Percentiles rank a stretch among this genome's conserved stretches.
Evolutionary conservation across 2,888 invertebrate genomes (phyloP).

Genomic region (Pycnomerus fuliginosus): DNA sequence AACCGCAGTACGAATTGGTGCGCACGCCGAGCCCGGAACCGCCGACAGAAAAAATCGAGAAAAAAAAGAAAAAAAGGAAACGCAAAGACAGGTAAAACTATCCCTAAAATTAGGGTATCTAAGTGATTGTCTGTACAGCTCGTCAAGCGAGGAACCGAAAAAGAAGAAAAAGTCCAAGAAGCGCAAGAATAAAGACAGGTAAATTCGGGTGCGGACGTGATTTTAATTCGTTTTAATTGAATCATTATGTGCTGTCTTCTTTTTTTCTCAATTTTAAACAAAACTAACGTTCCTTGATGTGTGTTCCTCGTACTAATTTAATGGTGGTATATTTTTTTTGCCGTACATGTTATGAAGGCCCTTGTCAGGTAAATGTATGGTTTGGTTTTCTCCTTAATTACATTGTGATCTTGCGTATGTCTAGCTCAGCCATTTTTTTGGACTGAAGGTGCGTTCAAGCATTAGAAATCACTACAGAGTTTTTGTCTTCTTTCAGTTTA

Average conservation of each 20-base stretch:
- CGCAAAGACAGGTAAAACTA: conserved; percentile 68
- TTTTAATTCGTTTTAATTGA: conserved; percentile 3
- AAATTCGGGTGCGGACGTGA: conserved; percentile 48
- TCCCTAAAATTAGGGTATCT: too few relatives aligned
- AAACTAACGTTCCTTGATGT: conserved; percentile 18
- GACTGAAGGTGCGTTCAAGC: conserved; percentile 50
- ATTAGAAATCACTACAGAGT: conserved; percentile 32
- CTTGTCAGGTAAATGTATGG: conserved; percentile 49
- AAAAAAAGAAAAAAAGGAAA: conserved; percentile 71
- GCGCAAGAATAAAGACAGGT: conserved; percentile 74
- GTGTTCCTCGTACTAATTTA: conserved; percentile 45
- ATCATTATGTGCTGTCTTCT: conserved; percentile 13
- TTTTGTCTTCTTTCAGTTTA: conserved; percentile 15
- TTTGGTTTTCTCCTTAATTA: conserved; percentile 33
- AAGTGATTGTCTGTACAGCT: conserved; percentile 54
- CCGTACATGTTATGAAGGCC: conserved; percentile 49
- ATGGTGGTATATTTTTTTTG: conserved; percentile 53
- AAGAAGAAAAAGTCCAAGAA: conserved; percentile 81
- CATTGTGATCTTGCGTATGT: conserved; percentile 47
- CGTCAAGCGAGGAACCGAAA: conserved; percentile 70
- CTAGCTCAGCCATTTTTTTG: conserved; percentile 47
- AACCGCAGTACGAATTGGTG: conserved; percentile 69
- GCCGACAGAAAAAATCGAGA: conserved; percentile 51
- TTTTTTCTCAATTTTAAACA: conserved; percentile 20
- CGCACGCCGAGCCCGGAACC: conserved; percentile 72